phyloP scores from a whole-genome alignment of 2,888 invertebrate genomes.

The Bedellia somnulentella region DNA sequence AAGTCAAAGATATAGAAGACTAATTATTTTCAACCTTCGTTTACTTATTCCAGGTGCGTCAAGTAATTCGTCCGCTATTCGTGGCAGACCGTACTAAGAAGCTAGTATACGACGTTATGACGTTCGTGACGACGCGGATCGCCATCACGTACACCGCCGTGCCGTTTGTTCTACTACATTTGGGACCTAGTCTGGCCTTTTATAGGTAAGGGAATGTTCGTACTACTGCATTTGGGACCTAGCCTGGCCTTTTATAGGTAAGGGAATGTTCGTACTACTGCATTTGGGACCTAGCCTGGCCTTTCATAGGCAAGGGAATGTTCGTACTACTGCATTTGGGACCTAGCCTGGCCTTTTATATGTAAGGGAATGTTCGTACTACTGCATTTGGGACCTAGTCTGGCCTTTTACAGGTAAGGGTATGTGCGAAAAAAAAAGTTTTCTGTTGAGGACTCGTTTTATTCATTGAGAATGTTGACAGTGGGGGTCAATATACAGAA shows the following conservation, averaged over 20 bases:
- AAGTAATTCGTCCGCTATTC: constrained; percentile 79
- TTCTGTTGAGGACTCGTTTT: too few relatives aligned
- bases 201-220: constrained; percentile 81
- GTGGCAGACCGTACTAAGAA: constrained; percentile 66
- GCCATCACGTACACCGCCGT: constrained; percentile 89
- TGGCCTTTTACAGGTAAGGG: too few relatives aligned
- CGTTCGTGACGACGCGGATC: constrained; percentile 80
- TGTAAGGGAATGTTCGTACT: constrained; percentile 73
- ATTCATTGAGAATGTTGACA: too few relatives aligned
- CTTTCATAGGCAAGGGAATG: constrained; percentile 74
- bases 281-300: constrained; percentile 77
- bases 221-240: constrained; percentile 82
- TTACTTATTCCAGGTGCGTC: constrained; percentile 80
- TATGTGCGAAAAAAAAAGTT: too few relatives aligned
- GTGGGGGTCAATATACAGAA: too few relatives aligned
- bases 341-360: constrained; percentile 74
- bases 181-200: constrained; percentile 73
- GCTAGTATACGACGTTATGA: constrained; percentile 78
- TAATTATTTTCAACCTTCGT: too few relatives aligned
- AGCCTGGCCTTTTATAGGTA: constrained; percentile 79
- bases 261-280: constrained; percentile 78
- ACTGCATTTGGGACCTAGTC: too few relatives aligned
- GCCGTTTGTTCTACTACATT: constrained; percentile 88
- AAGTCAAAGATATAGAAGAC: too few relatives aligned
- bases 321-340: constrained; percentile 88